A percentile compares a stretch with the other conserved stretches of the same genome.
Evolutionary conservation across 1,140 invertebrate species (phyloP).

Genomic region (Elysia chlorotica): DNA sequence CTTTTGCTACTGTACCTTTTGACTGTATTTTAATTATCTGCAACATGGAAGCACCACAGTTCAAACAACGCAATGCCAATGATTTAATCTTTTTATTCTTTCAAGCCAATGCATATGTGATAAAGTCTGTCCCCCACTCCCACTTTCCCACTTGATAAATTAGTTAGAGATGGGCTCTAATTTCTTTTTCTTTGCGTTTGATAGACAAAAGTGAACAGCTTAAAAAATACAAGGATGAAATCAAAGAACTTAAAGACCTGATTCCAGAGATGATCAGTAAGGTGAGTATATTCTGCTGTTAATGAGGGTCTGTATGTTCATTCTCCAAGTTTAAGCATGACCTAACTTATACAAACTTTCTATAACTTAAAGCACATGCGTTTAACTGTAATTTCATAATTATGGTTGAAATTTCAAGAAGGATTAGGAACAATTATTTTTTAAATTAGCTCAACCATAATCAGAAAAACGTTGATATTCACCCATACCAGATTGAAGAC

Average conservation of each 20-base stretch:
- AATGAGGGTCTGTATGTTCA: neutral
- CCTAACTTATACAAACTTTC: too few species aligned
- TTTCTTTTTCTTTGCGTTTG: neutral
- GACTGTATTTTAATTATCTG: too few species aligned
- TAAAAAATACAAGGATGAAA: conserved; percentile 16
- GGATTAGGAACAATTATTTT: neutral
- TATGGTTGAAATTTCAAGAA: neutral
- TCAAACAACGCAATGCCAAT: neutral
- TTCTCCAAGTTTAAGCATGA: neutral
- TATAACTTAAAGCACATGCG: neutral
- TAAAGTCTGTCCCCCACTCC: too few species aligned
- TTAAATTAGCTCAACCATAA: neutral
- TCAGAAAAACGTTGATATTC: neutral
- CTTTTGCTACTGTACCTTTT: too few species aligned
- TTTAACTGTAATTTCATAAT: neutral
- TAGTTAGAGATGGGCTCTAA: neutral
- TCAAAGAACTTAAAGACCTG: conserved; percentile 14
- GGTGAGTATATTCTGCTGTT: neutral
- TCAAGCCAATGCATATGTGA: neutral
- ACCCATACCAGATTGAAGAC: conserved; percentile 17
- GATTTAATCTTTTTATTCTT: neutral
- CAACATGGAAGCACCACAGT: too few species aligned
- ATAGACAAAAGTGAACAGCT: neutral
- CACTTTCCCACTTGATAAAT: neutral
- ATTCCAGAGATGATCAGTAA: conserved; percentile 21